Conservation (phyloP, 2,113 vertebrate genomes). For the Chauna torquata region DNA sequence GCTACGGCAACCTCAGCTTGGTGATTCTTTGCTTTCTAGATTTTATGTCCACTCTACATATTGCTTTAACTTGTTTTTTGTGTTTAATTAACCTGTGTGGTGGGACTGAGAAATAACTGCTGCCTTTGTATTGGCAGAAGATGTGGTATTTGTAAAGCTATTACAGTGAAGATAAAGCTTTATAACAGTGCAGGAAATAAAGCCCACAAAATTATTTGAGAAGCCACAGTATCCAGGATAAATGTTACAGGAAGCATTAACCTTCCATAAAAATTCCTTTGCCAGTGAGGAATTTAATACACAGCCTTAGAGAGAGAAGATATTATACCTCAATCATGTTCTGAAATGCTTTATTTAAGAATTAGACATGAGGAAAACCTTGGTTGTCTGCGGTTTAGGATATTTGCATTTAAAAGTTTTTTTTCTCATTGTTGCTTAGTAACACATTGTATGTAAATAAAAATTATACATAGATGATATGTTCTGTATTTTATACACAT, state of each 20-base stretch:
- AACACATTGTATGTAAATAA: background rate
- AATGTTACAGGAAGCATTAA: constrained; percentile 77
- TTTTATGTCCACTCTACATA: background rate
- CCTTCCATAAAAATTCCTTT: constrained; percentile 76
- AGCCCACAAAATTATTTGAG: constrained; percentile 69
- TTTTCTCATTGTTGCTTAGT: background rate
- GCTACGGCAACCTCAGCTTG: accelerated
- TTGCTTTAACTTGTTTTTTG: constrained; percentile 13
- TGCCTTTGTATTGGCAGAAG: constrained; percentile 50
- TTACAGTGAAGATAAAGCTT: constrained; percentile 61
- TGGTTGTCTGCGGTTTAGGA: constrained; percentile 32
- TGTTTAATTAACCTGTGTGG: constrained; percentile 59
- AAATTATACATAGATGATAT: background rate
- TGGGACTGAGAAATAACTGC: constrained; percentile 46
- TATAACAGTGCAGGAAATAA: constrained; percentile 67
- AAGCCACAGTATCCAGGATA: constrained; percentile 68
- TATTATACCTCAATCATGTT: constrained; percentile 61
- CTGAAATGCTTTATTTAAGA: constrained; percentile 61
- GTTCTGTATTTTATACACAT: background rate
- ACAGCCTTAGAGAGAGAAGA: constrained; percentile 53
- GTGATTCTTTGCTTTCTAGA: background rate
- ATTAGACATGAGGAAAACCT: constrained; percentile 40
- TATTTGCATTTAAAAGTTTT: background rate
- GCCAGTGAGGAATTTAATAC: constrained; percentile 72
- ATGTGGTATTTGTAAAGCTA: constrained; percentile 58